phyloP scores from a whole-genome alignment of 2,797 vertebrate species.

The Acanthurus leucopareius region DNA sequence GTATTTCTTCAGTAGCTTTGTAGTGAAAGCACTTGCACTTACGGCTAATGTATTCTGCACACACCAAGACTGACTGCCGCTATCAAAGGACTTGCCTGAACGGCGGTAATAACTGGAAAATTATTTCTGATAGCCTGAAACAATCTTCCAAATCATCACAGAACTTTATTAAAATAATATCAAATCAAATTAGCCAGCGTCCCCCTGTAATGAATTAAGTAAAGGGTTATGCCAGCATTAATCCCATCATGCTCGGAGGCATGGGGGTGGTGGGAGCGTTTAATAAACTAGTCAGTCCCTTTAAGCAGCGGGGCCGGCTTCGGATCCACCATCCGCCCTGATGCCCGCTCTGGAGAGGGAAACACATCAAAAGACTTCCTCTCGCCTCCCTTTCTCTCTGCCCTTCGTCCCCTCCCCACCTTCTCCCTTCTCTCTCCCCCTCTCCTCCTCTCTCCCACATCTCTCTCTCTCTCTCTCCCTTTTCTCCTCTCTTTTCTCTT shows the following conservation, averaged over 20 bases:
- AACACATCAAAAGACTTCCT: slow-evolving; percentile 98
- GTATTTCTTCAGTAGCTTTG: slow-evolving; percentile 75
- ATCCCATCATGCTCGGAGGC: slow-evolving; percentile 99
- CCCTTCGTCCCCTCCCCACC: slow-evolving; percentile 48
- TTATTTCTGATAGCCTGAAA: slow-evolving; percentile 99
- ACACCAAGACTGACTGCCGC: slow-evolving; percentile 95
- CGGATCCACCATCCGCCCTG: slow-evolving; percentile 74
- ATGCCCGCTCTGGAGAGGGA: slow-evolving; percentile 84
- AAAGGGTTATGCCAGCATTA: slow-evolving; percentile 99
- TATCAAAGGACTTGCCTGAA: slow-evolving; percentile 99
- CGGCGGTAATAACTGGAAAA: slow-evolving; percentile 99
- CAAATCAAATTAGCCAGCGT: slow-evolving; percentile 99
- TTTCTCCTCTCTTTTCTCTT: slow-evolving; percentile 38
- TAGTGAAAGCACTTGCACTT: slow-evolving; percentile 73
- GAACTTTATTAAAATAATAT: slow-evolving; percentile 99
- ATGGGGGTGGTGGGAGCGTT: slow-evolving; percentile 95
- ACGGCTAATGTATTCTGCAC: slow-evolving; percentile 96
- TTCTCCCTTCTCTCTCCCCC: slow-evolving; percentile 39
- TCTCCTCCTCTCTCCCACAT: slow-evolving; percentile 82
- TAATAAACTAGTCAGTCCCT: slow-evolving; percentile 99
- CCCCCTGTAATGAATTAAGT: slow-evolving; percentile 99
- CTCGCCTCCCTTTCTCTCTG: slow-evolving; percentile 64
- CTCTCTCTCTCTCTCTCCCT: slow-evolving; percentile 39
- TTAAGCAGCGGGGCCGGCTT: slow-evolving; percentile 85
- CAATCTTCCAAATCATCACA: slow-evolving; percentile 99